These are phyloP conservation scores for Epinephelus awoara DNA, from an alignment of 2,797 vertebrate species.

Conservation along the genomic window DNA sequence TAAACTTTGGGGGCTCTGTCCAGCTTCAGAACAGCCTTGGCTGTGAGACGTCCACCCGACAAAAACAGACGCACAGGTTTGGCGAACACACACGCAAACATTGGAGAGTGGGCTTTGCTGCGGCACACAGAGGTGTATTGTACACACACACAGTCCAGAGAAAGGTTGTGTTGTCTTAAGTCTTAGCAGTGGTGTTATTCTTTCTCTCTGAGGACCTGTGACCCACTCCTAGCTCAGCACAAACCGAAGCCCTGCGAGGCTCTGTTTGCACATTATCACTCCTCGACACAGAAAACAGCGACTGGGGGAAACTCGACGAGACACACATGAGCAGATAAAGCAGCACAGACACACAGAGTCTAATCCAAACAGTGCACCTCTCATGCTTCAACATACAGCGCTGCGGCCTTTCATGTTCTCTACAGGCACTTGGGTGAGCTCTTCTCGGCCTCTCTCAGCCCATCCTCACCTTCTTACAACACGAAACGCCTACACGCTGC, in stretches of 20 bases:
- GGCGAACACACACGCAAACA: constrained; percentile 34
- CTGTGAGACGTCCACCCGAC: constrained; percentile 40
- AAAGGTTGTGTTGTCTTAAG: constrained; percentile 75
- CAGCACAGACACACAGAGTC: constrained; percentile 10
- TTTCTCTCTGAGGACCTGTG: constrained; percentile 67
- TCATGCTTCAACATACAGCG: constrained; percentile 12
- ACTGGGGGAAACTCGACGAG: constrained; percentile 14
- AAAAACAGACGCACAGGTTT: constrained; percentile 41
- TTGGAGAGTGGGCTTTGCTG: constrained; percentile 24
- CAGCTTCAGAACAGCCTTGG: constrained; percentile 72
- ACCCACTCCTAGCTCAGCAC: constrained; percentile 65
- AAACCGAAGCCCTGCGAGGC: constrained; percentile 28
- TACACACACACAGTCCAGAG: constrained; percentile 53
- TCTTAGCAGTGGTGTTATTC: constrained; percentile 72
- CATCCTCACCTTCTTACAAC: constrained; percentile 38
- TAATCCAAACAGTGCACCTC: constrained; percentile 57
- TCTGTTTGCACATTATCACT: constrained; percentile 68
- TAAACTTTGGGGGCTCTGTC: constrained; percentile 70
- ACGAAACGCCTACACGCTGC: constrained; percentile 43
- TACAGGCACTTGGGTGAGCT: neutral
- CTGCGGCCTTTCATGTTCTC: constrained; percentile 30
- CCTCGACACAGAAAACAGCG: constrained; percentile 37
- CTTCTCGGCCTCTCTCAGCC: constrained; percentile 17
- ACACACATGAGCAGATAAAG: constrained; percentile 22
- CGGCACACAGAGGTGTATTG: constrained; percentile 66